A percentile compares a stretch with the other conserved stretches of the same genome.
Conservation (phyloP, 2,888 invertebrate genomes). For the Megamerina dolium region DNA sequence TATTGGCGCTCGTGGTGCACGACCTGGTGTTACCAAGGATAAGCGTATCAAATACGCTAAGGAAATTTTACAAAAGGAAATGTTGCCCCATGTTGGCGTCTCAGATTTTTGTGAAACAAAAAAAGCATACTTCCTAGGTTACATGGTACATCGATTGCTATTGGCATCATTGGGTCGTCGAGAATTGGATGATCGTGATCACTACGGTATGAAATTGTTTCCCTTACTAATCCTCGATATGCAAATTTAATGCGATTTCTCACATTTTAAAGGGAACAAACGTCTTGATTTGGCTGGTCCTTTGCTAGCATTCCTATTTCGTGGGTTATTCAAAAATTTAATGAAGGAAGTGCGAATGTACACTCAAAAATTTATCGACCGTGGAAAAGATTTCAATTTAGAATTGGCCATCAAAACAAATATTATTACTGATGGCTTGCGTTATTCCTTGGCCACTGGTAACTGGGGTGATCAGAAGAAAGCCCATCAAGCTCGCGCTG, state of each 20-base stretch:
- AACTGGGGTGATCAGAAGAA: slow-evolving; percentile 99
- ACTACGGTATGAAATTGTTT: slow-evolving; percentile 64
- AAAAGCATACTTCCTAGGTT: slow-evolving; percentile 97
- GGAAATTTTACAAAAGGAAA: slow-evolving; percentile 99
- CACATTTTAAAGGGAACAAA: slow-evolving; percentile 66
- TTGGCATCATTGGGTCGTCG: slow-evolving; percentile 91
- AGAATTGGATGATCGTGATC: slow-evolving; percentile 99
- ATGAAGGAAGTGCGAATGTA: slow-evolving; percentile 97
- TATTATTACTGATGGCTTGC: slow-evolving; percentile 94
- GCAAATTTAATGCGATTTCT: background rate
- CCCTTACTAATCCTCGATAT: background rate
- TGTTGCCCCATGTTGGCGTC: slow-evolving; percentile 98
- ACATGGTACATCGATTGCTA: slow-evolving; percentile 97
- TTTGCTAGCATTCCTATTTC: slow-evolving; percentile 89
- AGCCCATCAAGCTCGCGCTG: slow-evolving; percentile 79
- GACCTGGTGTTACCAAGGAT: slow-evolving; percentile 97
- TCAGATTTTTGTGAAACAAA: slow-evolving; percentile 99
- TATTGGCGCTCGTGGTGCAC: slow-evolving; percentile 94
- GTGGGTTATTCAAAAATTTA: slow-evolving; percentile 92
- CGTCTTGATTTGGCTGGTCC: slow-evolving; percentile 97
- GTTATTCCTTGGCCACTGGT: slow-evolving; percentile 97
- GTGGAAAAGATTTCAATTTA: slow-evolving; percentile 97
- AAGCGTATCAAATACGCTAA: slow-evolving; percentile 98
- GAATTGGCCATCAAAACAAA: slow-evolving; percentile 87
- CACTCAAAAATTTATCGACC: slow-evolving; percentile 97